Evolutionary conservation across 2,888 invertebrate species (phyloP), one percentile per base, ranked within the genome.

Genomic region (Catocala fraxini): DNA sequence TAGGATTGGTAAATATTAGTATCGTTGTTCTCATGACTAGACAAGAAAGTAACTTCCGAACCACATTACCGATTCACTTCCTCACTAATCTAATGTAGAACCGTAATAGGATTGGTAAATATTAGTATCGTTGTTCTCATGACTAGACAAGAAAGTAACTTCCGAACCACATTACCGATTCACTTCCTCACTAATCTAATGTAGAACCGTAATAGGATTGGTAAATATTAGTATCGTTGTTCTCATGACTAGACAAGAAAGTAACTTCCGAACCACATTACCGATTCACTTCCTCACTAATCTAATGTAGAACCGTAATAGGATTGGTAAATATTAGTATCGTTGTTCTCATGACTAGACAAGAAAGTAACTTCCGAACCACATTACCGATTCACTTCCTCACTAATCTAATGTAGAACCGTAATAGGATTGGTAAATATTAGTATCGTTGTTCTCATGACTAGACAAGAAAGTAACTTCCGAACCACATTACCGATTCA

Each of bases 181-280:
- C n/a, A 57, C 55, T 73, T 75, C 64, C 70, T 54, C 33, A 69
- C 15, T 49, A 39, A 55, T 54, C 13, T 61, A n/a, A n/a, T n/a
- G n/a, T n/a, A n/a, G n/a, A n/a, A n/a, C n/a, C 25, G 4, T 25
- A 48, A 4, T 13, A 51, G 9, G 9, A 51, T 51, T 35, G 6
- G 35, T 13, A 35, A 51, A 39, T 35, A n/a, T 35, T 35, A 13
- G 45, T 41, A 13, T 52, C n/a, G 0, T n/a, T 11, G 15, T 35
- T 7, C 5, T 45, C 12, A 43, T 25, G 7, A 46, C 46, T 7
- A 34, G 47, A 54, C 15, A 56, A 59, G 43, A 59, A 63, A 58
- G 49, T 12, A 11, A 34, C 45, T 73, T 69, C 60, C 51, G 41
- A 48, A 54, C 49, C 47, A 9, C 39, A 39, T 15, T 15, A 15